Base-by-base conservation (phyloP, 2,797 vertebrate genomes). In the Merluccius polli region DNA sequence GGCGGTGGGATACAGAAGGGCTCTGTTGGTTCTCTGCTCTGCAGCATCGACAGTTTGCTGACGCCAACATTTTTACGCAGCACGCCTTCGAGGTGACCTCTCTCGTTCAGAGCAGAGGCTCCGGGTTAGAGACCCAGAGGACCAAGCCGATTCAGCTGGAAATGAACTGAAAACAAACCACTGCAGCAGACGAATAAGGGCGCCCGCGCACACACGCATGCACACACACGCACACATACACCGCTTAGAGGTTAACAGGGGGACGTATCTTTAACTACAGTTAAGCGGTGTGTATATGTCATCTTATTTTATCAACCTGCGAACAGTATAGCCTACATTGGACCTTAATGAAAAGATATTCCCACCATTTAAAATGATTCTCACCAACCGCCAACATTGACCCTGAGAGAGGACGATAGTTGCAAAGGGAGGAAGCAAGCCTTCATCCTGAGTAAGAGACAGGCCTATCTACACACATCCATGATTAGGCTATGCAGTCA, bases 1-100 rank as follows among this genome's bases (percentile, higher is more conserved):
- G 44, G 44, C 4, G 21, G 44, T 4, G 52, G 52, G 12, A 63
- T 63, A 52, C 9, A 52, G n/a, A 52, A 1, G 18, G 1, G 4
- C 18, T 8, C 21, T 1, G 52, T 13, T 24, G 52, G 52, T 21
- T 48, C 10, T 10, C 11, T 12, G 8, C 52, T 63, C 52, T 63
- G 52, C 52, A 11, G 52, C n/a, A n/a, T 27, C 7, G 8, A 27
- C 52, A n/a, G 16, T 63, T 63, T 63, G 52, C 52, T 63, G 52
- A 63, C 10, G 52, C 18, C 21, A 27, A 27, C 77, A 2, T 13
- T 82, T 81, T 80, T 81, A 81, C 85, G 89, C 90, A 89, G 90
- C 82, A 30, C 85, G 80, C 83, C 83, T 76, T 85, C 65, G 78
- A 81, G 90, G 88, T 93, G 91, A 93, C 91, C 91, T 52, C 65